These are phyloP conservation scores for Sapajus apella DNA, from an alignment of 2,113 vertebrate genomes.

Conservation along the genomic window DNA sequence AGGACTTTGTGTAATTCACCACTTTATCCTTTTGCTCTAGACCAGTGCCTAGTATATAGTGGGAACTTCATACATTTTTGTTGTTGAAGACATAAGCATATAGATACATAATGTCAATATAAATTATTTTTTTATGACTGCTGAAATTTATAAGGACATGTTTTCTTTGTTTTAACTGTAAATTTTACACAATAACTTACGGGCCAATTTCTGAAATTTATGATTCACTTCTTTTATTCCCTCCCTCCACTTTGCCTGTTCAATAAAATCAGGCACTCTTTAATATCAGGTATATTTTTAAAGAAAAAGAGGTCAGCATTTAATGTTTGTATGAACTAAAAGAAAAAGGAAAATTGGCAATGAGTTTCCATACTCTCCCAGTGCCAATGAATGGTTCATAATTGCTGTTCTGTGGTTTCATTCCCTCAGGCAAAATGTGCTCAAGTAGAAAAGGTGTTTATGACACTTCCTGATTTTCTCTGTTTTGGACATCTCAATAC, in stretches of 20 bases:
- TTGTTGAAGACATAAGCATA: neutral
- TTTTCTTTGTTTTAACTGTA: neutral
- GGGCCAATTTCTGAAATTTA: neutral
- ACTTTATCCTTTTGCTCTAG: neutral
- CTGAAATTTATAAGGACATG: neutral
- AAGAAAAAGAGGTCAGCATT: neutral
- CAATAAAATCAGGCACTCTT: neutral
- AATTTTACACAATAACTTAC: neutral
- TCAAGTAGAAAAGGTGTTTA: neutral
- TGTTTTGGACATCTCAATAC: neutral
- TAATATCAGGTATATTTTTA: neutral
- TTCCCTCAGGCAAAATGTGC: neutral
- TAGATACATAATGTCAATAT: neutral
- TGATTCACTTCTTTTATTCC: neutral
- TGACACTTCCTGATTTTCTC: neutral
- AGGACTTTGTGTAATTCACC: neutral
- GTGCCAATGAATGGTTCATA: neutral
- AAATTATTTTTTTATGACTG: neutral
- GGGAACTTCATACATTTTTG: neutral
- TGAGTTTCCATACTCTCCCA: neutral
- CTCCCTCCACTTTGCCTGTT: neutral
- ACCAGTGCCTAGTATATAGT: neutral
- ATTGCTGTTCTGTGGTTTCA: neutral
- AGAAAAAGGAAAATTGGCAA: neutral
- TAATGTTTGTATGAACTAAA: neutral